Evolutionary conservation across 2,113 vertebrate species (phyloP).

Genomic region (Clarias batrachus): DNA sequence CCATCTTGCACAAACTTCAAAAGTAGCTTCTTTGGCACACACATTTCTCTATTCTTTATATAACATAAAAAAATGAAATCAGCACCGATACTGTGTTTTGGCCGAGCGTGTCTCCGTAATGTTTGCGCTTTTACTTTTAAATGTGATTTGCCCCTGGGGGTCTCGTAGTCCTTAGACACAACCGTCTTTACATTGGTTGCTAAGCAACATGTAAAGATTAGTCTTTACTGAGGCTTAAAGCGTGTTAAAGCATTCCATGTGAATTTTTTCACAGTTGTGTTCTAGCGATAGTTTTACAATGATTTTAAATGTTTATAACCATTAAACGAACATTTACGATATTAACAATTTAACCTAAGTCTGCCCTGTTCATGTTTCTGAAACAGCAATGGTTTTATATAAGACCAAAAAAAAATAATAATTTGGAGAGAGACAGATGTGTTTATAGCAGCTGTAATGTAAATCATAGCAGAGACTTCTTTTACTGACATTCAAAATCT

Average conservation of each 20-base stretch:
- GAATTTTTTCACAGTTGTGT: background rate
- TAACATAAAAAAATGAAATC: too few species aligned
- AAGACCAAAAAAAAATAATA: background rate
- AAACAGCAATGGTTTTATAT: background rate
- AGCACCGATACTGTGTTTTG: too few species aligned
- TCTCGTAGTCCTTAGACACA: too few species aligned
- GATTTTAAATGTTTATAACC: background rate
- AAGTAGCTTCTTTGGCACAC: too few species aligned
- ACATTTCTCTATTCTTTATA: too few species aligned
- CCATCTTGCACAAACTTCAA: too few species aligned
- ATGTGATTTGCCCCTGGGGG: too few species aligned
- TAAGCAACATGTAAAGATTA: background rate
- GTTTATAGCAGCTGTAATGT: background rate
- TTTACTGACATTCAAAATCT: background rate
- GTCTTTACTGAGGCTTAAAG: background rate
- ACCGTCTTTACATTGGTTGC: background rate
- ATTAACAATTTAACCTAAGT: background rate
- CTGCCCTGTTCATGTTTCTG: background rate
- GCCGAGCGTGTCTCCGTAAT: too few species aligned
- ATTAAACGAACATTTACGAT: background rate
- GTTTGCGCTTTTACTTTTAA: too few species aligned
- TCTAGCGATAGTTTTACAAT: background rate
- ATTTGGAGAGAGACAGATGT: background rate
- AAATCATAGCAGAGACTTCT: background rate
- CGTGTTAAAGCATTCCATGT: background rate